Base-by-base conservation (phyloP, 2,113 vertebrate species). In the Grammatotria lemairii region DNA sequence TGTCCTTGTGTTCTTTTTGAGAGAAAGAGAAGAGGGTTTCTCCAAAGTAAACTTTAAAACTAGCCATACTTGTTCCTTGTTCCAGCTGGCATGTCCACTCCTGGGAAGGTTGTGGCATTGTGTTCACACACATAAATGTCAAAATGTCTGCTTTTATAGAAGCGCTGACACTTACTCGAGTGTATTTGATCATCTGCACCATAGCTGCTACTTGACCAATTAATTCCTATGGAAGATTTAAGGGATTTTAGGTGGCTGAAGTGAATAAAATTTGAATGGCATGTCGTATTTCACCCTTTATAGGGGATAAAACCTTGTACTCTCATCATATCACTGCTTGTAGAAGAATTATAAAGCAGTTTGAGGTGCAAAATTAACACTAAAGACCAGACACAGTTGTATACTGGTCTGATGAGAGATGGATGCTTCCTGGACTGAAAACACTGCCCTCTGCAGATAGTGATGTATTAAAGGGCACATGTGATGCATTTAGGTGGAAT, bases 371-470 rank as follows among this genome's bases (percentile, higher is more conserved):
- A 73, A 42, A 45, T 70, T 70, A 45, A 70, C 40, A 45, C 38
- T 14, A 38, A 70, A 40, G 35, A 70, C 7, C 3, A 42, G n/a
- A 23, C 16, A 23, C 45, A 26, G 54, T 33, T 40, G 53, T 26
- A 55, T 8, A 55, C 23, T 51, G 31, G 17, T 75, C 28, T 54
- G 19, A 16, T 4, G 21, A 16, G 11, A 16, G 21, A 73, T 73
- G 38, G 12, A 75, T 28, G 12, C 21, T 26, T 51, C 45, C 86
- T 70, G 84, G n/a, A 68, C 10, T 31, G 47, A 79, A 47, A 90
- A 85, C 85, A 81, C 88, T 92, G 88, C 91, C 90, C 85, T 86
- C 90, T 89, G 33, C 60, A 35, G 90, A 81, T 78, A 16, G 21
- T 54, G 10, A 28, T 8, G 55, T 17, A 17, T 86, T 35, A 19